These are phyloP conservation scores for Streptopelia turtur DNA, from an alignment of 2,797 vertebrate species.

Conservation along the genomic window DNA sequence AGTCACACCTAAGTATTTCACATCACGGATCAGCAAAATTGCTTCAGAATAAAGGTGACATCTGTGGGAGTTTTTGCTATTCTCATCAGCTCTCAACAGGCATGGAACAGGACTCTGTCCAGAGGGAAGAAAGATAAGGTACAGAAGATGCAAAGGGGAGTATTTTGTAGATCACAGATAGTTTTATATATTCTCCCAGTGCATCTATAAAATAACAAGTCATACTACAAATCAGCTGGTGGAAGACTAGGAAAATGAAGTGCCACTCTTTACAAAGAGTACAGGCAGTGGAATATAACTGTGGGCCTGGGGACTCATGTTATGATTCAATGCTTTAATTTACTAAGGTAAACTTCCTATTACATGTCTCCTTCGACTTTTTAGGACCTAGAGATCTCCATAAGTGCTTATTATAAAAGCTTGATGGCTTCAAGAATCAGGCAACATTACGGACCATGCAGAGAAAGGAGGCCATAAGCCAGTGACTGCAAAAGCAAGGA, in stretches of 20 bases:
- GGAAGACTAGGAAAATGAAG: not conserved
- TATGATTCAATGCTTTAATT: not conserved
- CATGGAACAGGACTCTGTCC: not conserved
- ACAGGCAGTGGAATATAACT: not conserved
- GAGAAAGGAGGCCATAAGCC: not conserved
- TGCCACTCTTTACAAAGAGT: not conserved
- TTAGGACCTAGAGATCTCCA: rapidly evolving
- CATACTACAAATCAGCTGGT: not conserved
- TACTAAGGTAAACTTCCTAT: rapidly evolving
- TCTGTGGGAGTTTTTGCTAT: not conserved
- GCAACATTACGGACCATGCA: not conserved
- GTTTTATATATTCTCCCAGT: not conserved
- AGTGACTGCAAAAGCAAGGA: not conserved
- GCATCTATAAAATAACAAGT: not conserved
- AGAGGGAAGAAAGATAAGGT: not conserved
- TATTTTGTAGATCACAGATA: not conserved
- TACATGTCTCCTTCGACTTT: not conserved
- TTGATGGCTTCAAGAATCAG: not conserved
- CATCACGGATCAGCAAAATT: not conserved
- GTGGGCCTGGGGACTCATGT: rapidly evolving
- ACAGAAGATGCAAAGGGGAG: not conserved
- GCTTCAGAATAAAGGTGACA: not conserved
- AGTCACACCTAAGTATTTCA: not conserved
- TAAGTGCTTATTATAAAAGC: not conserved
- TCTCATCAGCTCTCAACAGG: not conserved